phyloP scores from a whole-genome alignment of 1,140 invertebrate species.

The Caerostris darwini region DNA sequence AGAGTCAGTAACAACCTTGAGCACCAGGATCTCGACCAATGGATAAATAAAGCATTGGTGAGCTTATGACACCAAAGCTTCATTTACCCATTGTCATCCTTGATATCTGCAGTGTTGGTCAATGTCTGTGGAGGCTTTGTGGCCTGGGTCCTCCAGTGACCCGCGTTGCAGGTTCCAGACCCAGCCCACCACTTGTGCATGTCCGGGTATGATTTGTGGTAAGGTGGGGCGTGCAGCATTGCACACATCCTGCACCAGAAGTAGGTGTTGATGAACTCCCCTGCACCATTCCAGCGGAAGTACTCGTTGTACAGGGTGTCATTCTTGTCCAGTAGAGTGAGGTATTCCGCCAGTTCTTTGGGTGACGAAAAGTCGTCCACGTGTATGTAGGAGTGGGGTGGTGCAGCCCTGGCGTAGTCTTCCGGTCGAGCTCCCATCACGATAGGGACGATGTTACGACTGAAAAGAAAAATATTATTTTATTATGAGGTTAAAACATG shows the following conservation, averaged over 20 bases:
- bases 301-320: constrained; percentile 95
- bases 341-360: constrained; percentile 91
- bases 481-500: neutral
- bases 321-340: constrained; percentile 91
- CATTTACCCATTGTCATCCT: constrained; percentile 72
- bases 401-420: constrained; percentile 93
- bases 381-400: constrained; percentile 94
- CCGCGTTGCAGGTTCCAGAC: constrained; percentile 69
- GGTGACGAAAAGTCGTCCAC: constrained; percentile 96
- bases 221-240: constrained; percentile 89
- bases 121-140: neutral
- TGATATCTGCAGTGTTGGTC: constrained; percentile 1
- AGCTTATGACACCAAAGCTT: neutral
- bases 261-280: constrained; percentile 96
- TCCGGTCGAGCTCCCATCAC: constrained; percentile 96
- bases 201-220: constrained; percentile 84
- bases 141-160: constrained; percentile 55
- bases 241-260: constrained; percentile 98
- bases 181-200: constrained; percentile 80
- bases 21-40: neutral
- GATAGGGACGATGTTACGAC: constrained; percentile 93
- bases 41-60: neutral
- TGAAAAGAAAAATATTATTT: constrained; percentile 81
- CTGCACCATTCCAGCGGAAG: constrained; percentile 94
- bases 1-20: neutral